phyloP scores from a whole-genome alignment of 1,140 invertebrate genomes.

The Panulirus ornatus region DNA sequence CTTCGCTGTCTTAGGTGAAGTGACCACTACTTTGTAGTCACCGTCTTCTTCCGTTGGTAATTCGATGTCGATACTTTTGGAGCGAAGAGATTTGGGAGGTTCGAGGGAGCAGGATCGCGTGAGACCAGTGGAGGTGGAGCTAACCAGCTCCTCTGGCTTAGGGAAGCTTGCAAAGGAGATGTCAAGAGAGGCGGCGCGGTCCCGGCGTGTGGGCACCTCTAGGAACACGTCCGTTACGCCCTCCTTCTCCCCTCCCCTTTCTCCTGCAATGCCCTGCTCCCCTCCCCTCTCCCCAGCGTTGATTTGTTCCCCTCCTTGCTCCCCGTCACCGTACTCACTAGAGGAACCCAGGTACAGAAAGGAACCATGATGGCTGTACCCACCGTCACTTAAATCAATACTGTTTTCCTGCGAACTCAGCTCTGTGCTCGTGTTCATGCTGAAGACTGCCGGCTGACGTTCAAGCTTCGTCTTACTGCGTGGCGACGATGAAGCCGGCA shows the following conservation, averaged over 20 bases:
- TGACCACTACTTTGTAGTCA: conserved; percentile 85
- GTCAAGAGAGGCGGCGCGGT: conserved; percentile 90
- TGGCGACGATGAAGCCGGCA: conserved; percentile 76
- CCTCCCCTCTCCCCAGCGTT: background rate
- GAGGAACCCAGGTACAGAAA: conserved; percentile 78
- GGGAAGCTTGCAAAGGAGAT: conserved; percentile 82
- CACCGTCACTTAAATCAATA: conserved; percentile 78
- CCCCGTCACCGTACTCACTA: conserved; percentile 75
- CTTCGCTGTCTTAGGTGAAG: conserved; percentile 68
- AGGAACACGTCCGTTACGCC: conserved; percentile 67
- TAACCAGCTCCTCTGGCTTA: conserved; percentile 40
- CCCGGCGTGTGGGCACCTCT: conserved; percentile 83
- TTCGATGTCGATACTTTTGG: conserved; percentile 93
- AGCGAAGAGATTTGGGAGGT: conserved; percentile 80
- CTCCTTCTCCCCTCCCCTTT: conserved; percentile 84
- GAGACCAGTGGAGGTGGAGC: conserved; percentile 49
- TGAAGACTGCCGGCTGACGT: conserved; percentile 88
- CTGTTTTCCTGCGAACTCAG: conserved; percentile 80
- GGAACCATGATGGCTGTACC: conserved; percentile 77
- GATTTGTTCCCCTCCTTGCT: conserved; percentile 79
- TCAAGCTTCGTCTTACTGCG: conserved; percentile 79
- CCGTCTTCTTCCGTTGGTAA: conserved; percentile 91
- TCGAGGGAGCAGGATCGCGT: conserved; percentile 68
- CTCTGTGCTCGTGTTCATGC: conserved; percentile 78
- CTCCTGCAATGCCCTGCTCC: conserved; percentile 80